phyloP scores from a whole-genome alignment of 2,113 vertebrate genomes.

The Leptodactylus fuscus region DNA sequence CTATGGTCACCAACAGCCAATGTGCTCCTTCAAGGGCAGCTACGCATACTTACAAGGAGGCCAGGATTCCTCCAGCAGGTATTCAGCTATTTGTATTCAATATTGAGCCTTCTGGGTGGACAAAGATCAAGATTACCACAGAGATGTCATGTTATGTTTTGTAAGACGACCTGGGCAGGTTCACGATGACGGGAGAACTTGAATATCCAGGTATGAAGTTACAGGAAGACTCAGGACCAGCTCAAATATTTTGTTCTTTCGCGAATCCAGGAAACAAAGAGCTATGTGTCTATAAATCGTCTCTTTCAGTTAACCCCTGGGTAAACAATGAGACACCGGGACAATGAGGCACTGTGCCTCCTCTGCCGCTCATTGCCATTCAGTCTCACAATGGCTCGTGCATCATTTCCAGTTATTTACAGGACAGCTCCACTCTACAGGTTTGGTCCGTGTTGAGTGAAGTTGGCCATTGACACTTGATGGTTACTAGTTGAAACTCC shows the following conservation, averaged over 20 bases:
- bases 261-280: conserved; percentile 27
- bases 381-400: conserved; percentile 74
- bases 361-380: background rate
- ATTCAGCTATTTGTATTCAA: background rate
- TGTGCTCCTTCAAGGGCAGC: background rate
- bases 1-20: background rate
- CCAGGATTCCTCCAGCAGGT: background rate
- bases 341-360: conserved; percentile 15
- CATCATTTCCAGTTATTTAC: background rate
- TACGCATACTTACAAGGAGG: background rate
- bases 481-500: background rate
- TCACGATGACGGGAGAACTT: conserved; percentile 27
- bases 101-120: background rate
- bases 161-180: background rate
- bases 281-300: conserved; percentile 7
- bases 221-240: conserved; percentile 19
- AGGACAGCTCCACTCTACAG: background rate
- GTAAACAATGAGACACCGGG: background rate
- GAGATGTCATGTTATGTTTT: conserved; percentile 18
- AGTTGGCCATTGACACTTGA: background rate
- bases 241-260: conserved; percentile 38
- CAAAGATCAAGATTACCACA: background rate
- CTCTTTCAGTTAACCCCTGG: conserved; percentile 4
- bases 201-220: conserved; percentile 54
- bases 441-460: background rate